A percentile compares a stretch with the other conserved stretches of the same genome.
These are phyloP conservation scores for Gadus chalcogrammus DNA, from an alignment of 2,113 vertebrate genomes.

Conservation along the genomic window DNA sequence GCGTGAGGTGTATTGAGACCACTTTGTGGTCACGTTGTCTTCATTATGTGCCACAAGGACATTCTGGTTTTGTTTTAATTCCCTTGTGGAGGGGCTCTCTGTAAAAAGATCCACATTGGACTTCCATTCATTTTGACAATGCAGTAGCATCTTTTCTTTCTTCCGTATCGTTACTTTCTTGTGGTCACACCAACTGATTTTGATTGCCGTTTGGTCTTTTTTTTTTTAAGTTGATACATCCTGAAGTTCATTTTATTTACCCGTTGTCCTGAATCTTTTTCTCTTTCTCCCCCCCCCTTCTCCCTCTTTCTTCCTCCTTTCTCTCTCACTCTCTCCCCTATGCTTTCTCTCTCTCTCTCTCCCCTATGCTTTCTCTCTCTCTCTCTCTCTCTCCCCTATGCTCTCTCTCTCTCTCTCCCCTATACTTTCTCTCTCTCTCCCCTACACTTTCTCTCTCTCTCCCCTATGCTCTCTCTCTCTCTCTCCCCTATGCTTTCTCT, in stretches of 20 bases:
- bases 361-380: not conserved
- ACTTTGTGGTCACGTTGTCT: slow-evolving; percentile 27
- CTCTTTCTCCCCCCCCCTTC: slow-evolving; percentile 48
- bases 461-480: slow-evolving; percentile 1
- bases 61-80: slow-evolving; percentile 18
- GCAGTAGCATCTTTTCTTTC: slow-evolving; percentile 61
- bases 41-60: slow-evolving; percentile 23
- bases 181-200: slow-evolving; percentile 76
- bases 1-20: slow-evolving; percentile 17
- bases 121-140: slow-evolving; percentile 70
- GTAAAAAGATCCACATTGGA: slow-evolving; percentile 55
- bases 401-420: too few species aligned
- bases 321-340: too few species aligned
- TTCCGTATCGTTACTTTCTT: slow-evolving; percentile 78
- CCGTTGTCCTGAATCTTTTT: slow-evolving; percentile 74
- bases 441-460: not conserved
- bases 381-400: slow-evolving; percentile 3
- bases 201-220: slow-evolving; percentile 68
- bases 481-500: not conserved
- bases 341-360: slow-evolving; percentile 5
- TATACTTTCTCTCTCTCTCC: not conserved
- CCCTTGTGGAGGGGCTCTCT: slow-evolving; percentile 14
- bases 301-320: too few species aligned
- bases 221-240: slow-evolving; percentile 73
- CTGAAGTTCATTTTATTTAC: slow-evolving; percentile 64